These are phyloP conservation scores for Garra rufa DNA, from an alignment of 2,113 vertebrate genomes.

Conservation along the genomic window DNA sequence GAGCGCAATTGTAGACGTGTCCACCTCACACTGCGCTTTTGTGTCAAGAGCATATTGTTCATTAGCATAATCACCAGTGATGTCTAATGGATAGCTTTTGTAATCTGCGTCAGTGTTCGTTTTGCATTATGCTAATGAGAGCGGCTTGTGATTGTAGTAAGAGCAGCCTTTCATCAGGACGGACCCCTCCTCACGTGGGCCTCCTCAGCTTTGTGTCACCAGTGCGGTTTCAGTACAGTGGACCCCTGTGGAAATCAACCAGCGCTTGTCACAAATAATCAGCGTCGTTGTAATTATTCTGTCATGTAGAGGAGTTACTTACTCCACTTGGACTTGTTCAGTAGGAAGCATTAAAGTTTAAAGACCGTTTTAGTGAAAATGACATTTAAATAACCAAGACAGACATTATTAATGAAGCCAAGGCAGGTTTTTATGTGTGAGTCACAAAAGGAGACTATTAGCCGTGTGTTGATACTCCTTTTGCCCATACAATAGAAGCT, in stretches of 20 bases:
- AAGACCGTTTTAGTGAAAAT: neutral
- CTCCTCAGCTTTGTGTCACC: slow-evolving; percentile 48
- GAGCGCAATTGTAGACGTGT: neutral
- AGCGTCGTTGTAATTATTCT: slow-evolving; percentile 50
- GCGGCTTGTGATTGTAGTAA: slow-evolving; percentile 57
- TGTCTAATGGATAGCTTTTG: slow-evolving; percentile 16
- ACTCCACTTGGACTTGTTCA: neutral
- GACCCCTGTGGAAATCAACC: slow-evolving; percentile 64
- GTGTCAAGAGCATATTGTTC: slow-evolving; percentile 28
- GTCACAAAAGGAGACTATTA: neutral
- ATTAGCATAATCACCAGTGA: slow-evolving; percentile 30
- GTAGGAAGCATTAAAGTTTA: neutral
- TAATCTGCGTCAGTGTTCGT: neutral
- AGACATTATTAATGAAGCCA: slow-evolving; percentile 14
- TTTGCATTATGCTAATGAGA: slow-evolving; percentile 55
- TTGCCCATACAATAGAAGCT: neutral
- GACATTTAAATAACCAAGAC: neutral
- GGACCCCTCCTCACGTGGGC: slow-evolving; percentile 20
- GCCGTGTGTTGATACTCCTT: neutral
- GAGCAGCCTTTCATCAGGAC: slow-evolving; percentile 52
- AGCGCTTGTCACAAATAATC: slow-evolving; percentile 65
- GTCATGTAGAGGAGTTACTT: slow-evolving; percentile 12
- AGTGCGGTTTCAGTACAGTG: slow-evolving; percentile 66
- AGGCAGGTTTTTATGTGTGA: neutral
- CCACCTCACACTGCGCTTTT: slow-evolving; percentile 9